Evolutionary conservation across 2,797 vertebrate species (phyloP), one percentile per base, ranked within the genome.

Genomic region (Chaunax sp.): DNA sequence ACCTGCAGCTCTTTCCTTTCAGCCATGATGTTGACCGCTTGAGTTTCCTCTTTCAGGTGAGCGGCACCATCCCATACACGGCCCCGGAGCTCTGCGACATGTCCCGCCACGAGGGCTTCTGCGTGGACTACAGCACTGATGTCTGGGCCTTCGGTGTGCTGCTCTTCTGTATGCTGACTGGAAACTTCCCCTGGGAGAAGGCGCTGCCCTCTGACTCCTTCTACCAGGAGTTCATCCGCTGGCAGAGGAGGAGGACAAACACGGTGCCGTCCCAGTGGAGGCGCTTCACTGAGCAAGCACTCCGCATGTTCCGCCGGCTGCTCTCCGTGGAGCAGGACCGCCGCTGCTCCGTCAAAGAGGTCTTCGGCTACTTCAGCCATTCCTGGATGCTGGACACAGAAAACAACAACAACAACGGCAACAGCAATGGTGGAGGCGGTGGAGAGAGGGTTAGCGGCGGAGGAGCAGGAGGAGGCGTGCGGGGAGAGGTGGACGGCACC

Each of bases 121-220:
- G 89, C 9, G 95, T 96, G 82, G 94, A 94, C 85, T 94, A 93
- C 87, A 95, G 93, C 86, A 95, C 94, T 0, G 95, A 96, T 1
- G 94, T 96, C 0, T 96, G 95, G 95, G 95, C 95, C 5, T 96
- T 96, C 2, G 95, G 94, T 0, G 95, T 96, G 57, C 92, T 96
- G 20, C 94, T 96, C 41, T 96, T 96, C 88, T 96, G 95, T 78
- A 96, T 95, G 93, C 93, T 96, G 64, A 96, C 95, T 0, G 95
- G 95, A 1, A 96, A 96, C 86, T 96, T 96, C 82, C 95, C 95
- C 16, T 96, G 95, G 95, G 95, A 96, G 83, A 95, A 95, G 79
- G 95, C 95, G 0, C 85, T 95, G 41, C 93, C 94, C 10, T 88
- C 91, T 0, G 95, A 96, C 79, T 89, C 94, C 40, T 96, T 96